Evolutionary conservation across 2,888 invertebrate genomes (phyloP), one percentile per base, ranked within the genome.

Genomic region (Gortyna flavago): DNA sequence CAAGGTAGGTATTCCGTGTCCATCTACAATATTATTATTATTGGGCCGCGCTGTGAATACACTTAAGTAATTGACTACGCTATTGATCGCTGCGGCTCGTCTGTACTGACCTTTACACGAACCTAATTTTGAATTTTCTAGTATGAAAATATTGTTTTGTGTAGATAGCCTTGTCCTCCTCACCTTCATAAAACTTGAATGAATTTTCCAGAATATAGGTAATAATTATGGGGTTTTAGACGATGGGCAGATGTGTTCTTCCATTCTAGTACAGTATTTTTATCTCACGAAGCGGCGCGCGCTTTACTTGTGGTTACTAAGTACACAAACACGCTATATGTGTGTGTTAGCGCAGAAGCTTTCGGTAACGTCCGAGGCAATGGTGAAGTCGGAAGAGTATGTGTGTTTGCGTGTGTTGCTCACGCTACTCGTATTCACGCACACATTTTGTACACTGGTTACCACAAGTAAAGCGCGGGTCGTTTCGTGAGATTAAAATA

Each of bases 11-110:
- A 77, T 81, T 70, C 29, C 51, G 57, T 59, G 77, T 71, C 73
- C 21, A 38, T 81, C 72, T 81, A 62, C 57, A 64, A 72, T 77
- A 81, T 81, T 29, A 32, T 81, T 32, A 32, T 72, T 77, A 72
- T 72, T 76, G 64, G 29, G 64, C 6, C 64, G n/a, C 61, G 69
- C 80, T 70, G 35, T 66, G 80, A 70, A 80, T 70, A 74, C 62
- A 71, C 70, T 62, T 68, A 75, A 64, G 81, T 75, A 68, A 81
- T 81, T 68, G 71, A 41, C 61, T 41, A 54, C 6, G 38, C 21
- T 71, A 71, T 81, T 41, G 77, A 77, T 81, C 70, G 61, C 69
- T 38, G 32, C 57, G 66, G 54, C 29, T 21, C 7, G 71, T 67
- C 62, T 71, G 62, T 35, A 66, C 48, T 72, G 77, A 66, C 41